Evolutionary conservation across 1,140 invertebrate species (phyloP).

Genomic region (Cardiocondyla obscurior): DNA sequence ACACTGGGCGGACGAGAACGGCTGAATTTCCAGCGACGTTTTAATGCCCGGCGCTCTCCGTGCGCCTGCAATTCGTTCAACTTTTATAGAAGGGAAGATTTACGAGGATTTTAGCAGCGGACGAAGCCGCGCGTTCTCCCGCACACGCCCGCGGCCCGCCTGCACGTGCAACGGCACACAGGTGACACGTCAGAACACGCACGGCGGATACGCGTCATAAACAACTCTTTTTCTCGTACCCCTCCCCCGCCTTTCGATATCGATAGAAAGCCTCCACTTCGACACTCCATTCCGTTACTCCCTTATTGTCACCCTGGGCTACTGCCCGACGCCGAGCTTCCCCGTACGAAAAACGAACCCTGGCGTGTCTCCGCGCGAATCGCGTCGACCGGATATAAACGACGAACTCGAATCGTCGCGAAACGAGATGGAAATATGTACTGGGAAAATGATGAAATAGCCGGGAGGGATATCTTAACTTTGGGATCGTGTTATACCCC

Average conservation of each 20-base stretch:
- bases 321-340: background rate
- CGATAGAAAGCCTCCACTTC: background rate
- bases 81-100: conserved; percentile 76
- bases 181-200: background rate
- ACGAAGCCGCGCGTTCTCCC: conserved; percentile 29
- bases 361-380: background rate
- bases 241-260: too few relatives aligned
- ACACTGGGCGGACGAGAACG: background rate
- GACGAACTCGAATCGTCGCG: background rate
- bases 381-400: background rate
- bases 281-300: conserved; percentile 4
- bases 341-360: background rate
- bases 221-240: conserved; percentile 62
- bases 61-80: conserved; percentile 67
- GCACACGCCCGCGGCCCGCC: background rate
- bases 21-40: conserved; percentile 66
- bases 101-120: conserved; percentile 72
- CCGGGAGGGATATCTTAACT: background rate
- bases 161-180: background rate
- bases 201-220: conserved; percentile 66
- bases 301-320: conserved; percentile 7
- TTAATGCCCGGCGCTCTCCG: conserved; percentile 62
- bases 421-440: background rate
- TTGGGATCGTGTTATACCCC: background rate
- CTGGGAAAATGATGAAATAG: background rate